A percentile compares a stretch with the other conserved stretches of the same genome.
Evolutionary conservation across 2,113 vertebrate genomes (phyloP).

Genomic region (Elephantulus edwardii): DNA sequence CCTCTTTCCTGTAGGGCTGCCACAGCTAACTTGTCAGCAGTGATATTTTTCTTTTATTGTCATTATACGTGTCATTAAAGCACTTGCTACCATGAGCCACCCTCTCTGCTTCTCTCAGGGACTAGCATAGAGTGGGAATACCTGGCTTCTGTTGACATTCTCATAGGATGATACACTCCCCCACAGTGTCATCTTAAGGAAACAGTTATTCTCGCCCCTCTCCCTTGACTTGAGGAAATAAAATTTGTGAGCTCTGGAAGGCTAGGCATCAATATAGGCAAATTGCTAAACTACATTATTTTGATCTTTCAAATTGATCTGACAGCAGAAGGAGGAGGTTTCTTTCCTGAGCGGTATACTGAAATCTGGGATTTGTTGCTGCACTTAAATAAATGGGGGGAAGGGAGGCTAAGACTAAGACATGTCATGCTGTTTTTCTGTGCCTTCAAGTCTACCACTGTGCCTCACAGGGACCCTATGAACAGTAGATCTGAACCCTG

Average conservation of each 20-base stretch:
- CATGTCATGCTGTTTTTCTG: no score
- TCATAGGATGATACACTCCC: conserved; percentile 1
- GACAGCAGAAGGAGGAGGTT: conserved; percentile 72
- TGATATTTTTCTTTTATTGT: no score
- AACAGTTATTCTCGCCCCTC: conserved; percentile 23
- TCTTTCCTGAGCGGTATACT: conserved; percentile 48
- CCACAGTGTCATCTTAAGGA: conserved; percentile 48
- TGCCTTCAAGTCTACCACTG: no score
- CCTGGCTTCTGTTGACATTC: neutral
- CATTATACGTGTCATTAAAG: no score
- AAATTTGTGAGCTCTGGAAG: conserved; percentile 56
- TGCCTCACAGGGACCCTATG: no score
- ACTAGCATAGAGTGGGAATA: neutral
- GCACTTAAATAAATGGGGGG: neutral
- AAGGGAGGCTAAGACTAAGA: neutral
- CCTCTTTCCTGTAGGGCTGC: no score
- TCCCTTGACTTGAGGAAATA: conserved; percentile 54
- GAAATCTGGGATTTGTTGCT: conserved; percentile 55
- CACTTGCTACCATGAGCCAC: neutral
- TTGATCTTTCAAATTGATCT: conserved; percentile 73
- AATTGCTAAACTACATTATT: conserved; percentile 73
- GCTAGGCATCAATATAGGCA: conserved; percentile 69
- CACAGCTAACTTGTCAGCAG: no score
- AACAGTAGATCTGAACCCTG: no score
- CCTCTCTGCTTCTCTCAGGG: neutral